Percentiles rank a stretch among this genome's conserved stretches.
These are phyloP conservation scores for Zeus faber DNA, from an alignment of 2,113 vertebrate species.

Conservation along the genomic window DNA sequence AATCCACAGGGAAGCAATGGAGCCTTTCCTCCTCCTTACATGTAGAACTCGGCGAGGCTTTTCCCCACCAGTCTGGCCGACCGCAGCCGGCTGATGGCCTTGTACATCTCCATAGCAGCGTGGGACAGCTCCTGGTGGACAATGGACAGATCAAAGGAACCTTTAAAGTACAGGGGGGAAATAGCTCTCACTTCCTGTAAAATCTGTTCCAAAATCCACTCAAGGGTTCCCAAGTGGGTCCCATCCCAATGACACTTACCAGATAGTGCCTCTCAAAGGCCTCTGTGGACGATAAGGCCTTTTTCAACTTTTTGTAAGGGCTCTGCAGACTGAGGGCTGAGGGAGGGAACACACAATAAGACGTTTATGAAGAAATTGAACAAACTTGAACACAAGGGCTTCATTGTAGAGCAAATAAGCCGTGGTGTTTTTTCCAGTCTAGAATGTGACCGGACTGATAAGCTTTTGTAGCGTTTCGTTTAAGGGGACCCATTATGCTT, in stretches of 20 bases:
- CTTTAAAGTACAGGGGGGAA: not conserved
- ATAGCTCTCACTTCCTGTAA: too few species aligned
- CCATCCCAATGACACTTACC: too few species aligned
- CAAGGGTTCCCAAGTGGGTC: too few species aligned
- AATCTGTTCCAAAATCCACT: too few species aligned
- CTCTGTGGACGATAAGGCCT: conserved; percentile 95
- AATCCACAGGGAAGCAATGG: not conserved
- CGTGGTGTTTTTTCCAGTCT: too few species aligned
- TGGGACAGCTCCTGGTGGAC: conserved; percentile 87
- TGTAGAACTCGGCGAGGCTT: conserved; percentile 96
- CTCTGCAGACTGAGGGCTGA: conserved; percentile 91
- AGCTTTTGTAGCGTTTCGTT: too few species aligned
- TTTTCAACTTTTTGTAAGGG: conserved; percentile 96
- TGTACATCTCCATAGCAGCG: conserved; percentile 94
- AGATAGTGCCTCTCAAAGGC: conserved; percentile 97
- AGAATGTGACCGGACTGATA: too few species aligned
- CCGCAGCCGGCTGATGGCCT: conserved; percentile 83
- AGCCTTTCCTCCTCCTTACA: conserved; percentile 72
- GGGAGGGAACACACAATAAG: conserved; percentile 21
- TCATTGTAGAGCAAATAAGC: too few species aligned
- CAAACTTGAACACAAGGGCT: too few species aligned
- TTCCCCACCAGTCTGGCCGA: conserved; percentile 93
- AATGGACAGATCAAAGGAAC: conserved; percentile 5
- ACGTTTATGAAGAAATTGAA: not conserved
- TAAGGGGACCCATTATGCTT: too few species aligned